These are phyloP conservation scores for Rhagologus leucostigma DNA, from an alignment of 2,113 vertebrate genomes.

Conservation along the genomic window DNA sequence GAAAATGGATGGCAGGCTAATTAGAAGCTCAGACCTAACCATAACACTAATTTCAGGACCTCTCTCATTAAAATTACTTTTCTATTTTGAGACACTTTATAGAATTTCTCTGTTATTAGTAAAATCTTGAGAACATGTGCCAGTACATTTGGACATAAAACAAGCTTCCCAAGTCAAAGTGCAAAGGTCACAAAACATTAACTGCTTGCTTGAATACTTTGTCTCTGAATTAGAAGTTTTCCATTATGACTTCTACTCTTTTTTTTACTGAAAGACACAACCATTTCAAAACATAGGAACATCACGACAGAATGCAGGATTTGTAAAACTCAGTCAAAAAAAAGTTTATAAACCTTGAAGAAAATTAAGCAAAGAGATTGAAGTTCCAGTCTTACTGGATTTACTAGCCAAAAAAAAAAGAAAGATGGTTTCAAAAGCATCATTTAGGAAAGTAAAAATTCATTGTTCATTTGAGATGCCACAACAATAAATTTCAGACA, in stretches of 20 bases:
- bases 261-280: background rate
- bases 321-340: background rate
- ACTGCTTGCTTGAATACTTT: background rate
- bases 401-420: background rate
- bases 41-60: slow-evolving; percentile 24
- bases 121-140: background rate
- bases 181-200: background rate
- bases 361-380: background rate
- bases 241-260: background rate
- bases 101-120: background rate
- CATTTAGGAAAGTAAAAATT: background rate
- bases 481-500: background rate
- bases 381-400: background rate
- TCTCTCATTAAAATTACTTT: slow-evolving; percentile 2
- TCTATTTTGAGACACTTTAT: slow-evolving; percentile 13
- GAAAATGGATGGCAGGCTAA: background rate
- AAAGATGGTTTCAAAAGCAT: background rate
- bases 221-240: background rate
- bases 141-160: slow-evolving; percentile 13
- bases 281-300: background rate
- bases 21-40: slow-evolving; percentile 51
- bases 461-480: background rate
- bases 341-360: background rate
- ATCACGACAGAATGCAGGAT: background rate
- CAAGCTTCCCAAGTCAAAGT: background rate